A percentile compares a stretch with the other conserved stretches of the same genome.
These are phyloP conservation scores for Gallinago undulata DNA, from an alignment of 2,113 vertebrate genomes.

Conservation along the genomic window DNA sequence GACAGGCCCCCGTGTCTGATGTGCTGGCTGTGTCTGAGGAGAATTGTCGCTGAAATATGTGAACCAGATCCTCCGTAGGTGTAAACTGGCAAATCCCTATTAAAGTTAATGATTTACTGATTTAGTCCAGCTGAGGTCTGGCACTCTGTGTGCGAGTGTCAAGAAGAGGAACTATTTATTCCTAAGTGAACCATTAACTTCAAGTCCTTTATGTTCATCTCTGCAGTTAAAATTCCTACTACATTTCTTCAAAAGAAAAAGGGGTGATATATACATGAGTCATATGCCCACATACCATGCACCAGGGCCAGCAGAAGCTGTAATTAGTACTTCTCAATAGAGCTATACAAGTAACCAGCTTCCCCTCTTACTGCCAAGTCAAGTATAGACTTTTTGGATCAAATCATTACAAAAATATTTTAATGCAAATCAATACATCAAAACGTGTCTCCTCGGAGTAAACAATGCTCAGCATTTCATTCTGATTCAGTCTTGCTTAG, in stretches of 20 bases:
- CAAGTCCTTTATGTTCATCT: constrained; percentile 39
- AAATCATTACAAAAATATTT: neutral
- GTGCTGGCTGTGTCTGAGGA: neutral
- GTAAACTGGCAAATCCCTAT: constrained; percentile 54
- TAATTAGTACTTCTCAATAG: constrained; percentile 4
- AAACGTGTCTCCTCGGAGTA: neutral
- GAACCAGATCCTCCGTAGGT: constrained; percentile 43
- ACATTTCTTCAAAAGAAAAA: constrained; percentile 26
- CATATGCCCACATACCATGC: neutral
- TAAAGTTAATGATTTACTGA: constrained; percentile 57
- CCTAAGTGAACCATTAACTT: constrained; percentile 58
- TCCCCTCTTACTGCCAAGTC: neutral
- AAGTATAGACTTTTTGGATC: neutral
- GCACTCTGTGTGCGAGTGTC: constrained; percentile 8
- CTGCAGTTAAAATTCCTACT: constrained; percentile 36
- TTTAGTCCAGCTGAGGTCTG: constrained; percentile 47
- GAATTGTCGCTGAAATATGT: constrained; percentile 7
- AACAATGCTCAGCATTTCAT: neutral
- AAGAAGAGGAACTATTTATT: constrained; percentile 68
- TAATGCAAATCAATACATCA: neutral
- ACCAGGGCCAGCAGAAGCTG: neutral
- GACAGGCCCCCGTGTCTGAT: neutral
- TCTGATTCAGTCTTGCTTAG: neutral
- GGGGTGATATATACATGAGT: constrained; percentile 13
- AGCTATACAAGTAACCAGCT: neutral